Conservation (phyloP, 2,797 vertebrate genomes). For the Mormyrops attenuatus region DNA sequence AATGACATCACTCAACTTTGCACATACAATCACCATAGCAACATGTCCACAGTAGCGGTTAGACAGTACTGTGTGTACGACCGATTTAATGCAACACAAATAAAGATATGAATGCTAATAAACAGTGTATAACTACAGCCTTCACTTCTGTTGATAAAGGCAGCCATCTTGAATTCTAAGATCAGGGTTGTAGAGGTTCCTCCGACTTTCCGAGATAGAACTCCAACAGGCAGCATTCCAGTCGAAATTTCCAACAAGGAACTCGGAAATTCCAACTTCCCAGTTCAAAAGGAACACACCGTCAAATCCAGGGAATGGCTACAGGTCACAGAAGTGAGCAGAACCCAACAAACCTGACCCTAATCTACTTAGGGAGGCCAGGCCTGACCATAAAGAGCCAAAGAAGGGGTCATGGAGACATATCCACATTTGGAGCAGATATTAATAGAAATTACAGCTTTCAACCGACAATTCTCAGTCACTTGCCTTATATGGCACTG, state of each 20-base stretch:
- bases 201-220: not conserved
- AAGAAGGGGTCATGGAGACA: not conserved
- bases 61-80: not conserved
- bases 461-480: not conserved
- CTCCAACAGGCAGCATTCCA: not conserved
- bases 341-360: not conserved
- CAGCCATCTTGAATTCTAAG: not conserved
- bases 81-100: not conserved
- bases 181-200: not conserved
- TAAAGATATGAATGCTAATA: not conserved
- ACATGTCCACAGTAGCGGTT: not conserved
- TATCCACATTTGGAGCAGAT: not conserved
- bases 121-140: not conserved
- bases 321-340: not conserved
- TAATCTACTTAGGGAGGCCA: not conserved
- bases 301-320: not conserved
- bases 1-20: not conserved
- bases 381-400: not conserved
- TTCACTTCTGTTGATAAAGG: not conserved
- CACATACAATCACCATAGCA: not conserved
- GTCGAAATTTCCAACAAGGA: not conserved
- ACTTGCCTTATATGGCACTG: constrained; percentile 11
- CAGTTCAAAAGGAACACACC: not conserved
- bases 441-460: not conserved
- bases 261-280: not conserved